These are phyloP conservation scores for Eutrigla gurnardus DNA, from an alignment of 2,797 vertebrate species.

Conservation along the genomic window DNA sequence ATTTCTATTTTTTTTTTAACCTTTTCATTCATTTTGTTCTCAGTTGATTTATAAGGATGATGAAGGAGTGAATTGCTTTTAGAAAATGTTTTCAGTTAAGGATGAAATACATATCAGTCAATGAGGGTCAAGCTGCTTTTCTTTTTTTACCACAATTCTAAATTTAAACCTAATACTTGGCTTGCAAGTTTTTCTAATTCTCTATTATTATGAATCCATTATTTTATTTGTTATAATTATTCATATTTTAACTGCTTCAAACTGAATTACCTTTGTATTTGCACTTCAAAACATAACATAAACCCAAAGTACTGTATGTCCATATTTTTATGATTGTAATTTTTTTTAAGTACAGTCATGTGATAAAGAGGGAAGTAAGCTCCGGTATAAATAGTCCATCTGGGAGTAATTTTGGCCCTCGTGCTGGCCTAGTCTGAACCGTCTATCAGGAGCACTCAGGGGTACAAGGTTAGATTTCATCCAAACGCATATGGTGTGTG, in stretches of 20 bases:
- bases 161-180: not conserved
- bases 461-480: constrained; percentile 60
- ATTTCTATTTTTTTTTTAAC: constrained; percentile 1
- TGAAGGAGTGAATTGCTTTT: constrained; percentile 14
- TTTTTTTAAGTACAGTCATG: constrained; percentile 41
- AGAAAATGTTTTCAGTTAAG: constrained; percentile 16
- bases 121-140: not conserved
- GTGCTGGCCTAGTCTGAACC: constrained; percentile 64
- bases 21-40: constrained; percentile 9
- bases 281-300: not conserved
- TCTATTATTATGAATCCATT: not conserved
- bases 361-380: constrained; percentile 53
- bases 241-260: not conserved
- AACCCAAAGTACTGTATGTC: not conserved
- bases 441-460: constrained; percentile 62
- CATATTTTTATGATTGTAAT: constrained; percentile 49
- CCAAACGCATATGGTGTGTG: constrained; percentile 53
- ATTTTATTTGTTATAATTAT: not conserved
- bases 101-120: constrained; percentile 1
- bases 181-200: not conserved
- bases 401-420: constrained; percentile 59
- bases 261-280: not conserved
- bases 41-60: constrained; percentile 16
- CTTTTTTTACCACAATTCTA: not conserved
- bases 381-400: constrained; percentile 66